Percentiles rank a stretch among this genome's conserved stretches.
phyloP scores from a whole-genome alignment of 2,888 invertebrate genomes.

The Pollenia labialis region DNA sequence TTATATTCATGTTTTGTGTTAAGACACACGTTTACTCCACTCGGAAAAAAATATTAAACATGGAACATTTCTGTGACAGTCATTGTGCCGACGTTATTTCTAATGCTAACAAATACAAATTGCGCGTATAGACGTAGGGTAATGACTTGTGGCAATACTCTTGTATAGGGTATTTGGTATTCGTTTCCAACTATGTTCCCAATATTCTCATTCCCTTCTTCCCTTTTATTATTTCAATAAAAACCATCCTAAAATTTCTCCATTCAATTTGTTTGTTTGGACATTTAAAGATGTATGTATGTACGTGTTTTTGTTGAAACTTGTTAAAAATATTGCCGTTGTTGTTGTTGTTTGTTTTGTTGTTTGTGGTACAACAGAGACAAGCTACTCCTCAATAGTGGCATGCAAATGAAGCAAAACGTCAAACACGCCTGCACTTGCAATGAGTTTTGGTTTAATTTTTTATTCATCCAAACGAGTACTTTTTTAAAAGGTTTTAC shows the following conservation, averaged over 20 bases:
- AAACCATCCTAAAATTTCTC: conserved; percentile 10
- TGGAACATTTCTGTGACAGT: too few relatives aligned
- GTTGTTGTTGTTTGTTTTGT: neutral
- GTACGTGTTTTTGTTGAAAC: neutral
- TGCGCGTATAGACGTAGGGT: too few relatives aligned
- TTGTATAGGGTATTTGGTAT: too few relatives aligned
- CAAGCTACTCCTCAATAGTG: conserved; percentile 45
- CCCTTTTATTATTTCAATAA: conserved; percentile 30
- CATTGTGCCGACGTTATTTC: too few relatives aligned
- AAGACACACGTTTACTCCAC: too few relatives aligned
- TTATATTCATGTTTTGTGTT: too few relatives aligned
- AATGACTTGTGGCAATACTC: too few relatives aligned
- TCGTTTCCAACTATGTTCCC: neutral
- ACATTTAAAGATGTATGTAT: conserved; percentile 51
- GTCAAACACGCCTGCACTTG: conserved; percentile 68
- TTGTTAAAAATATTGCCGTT: conserved; percentile 24
- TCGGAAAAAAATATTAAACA: too few relatives aligned
- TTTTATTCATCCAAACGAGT: neutral
- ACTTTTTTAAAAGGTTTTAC: conserved; percentile 25
- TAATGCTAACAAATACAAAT: too few relatives aligned
- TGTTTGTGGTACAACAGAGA: conserved; percentile 50
- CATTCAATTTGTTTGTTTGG: conserved; percentile 68
- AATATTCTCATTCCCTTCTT: neutral
- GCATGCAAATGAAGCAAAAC: conserved; percentile 69
- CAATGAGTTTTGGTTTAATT: conserved; percentile 30